These are phyloP conservation scores for Hassar affinis DNA, from an alignment of 2,113 vertebrate genomes.

Conservation along the genomic window DNA sequence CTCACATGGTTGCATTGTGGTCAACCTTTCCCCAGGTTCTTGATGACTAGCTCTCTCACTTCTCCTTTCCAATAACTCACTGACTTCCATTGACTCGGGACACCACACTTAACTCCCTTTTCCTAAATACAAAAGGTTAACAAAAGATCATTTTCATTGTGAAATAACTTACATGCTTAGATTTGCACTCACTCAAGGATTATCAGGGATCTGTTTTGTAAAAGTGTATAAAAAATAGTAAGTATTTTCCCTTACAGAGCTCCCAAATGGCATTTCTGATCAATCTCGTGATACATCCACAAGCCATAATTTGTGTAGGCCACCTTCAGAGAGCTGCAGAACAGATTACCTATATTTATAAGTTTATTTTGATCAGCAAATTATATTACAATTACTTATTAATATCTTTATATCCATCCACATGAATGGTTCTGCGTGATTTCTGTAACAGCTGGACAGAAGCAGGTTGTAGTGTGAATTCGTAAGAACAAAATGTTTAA, in stretches of 20 bases:
- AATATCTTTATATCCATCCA: neutral
- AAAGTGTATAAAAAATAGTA: neutral
- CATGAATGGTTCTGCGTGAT: neutral
- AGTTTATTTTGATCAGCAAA: neutral
- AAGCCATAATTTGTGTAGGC: neutral
- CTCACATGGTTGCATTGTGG: slow-evolving; percentile 55
- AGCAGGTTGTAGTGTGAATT: neutral
- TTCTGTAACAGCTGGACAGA: neutral
- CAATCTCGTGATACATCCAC: neutral
- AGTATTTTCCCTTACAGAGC: neutral
- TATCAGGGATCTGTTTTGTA: neutral
- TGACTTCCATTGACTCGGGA: slow-evolving; percentile 41
- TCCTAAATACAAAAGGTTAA: neutral
- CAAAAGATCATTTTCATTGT: neutral
- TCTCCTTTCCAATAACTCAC: slow-evolving; percentile 55
- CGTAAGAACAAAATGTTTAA: neutral
- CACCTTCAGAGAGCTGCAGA: neutral
- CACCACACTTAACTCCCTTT: slow-evolving; percentile 21
- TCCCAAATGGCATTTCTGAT: neutral
- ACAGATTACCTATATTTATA: neutral
- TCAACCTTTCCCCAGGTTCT: slow-evolving; percentile 56
- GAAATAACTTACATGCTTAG: neutral
- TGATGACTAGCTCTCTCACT: slow-evolving; percentile 56
- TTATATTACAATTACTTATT: no score
- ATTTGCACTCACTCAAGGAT: neutral